phyloP scores from a whole-genome alignment of 2,113 vertebrate genomes.

The Odontesthes bonariensis region DNA sequence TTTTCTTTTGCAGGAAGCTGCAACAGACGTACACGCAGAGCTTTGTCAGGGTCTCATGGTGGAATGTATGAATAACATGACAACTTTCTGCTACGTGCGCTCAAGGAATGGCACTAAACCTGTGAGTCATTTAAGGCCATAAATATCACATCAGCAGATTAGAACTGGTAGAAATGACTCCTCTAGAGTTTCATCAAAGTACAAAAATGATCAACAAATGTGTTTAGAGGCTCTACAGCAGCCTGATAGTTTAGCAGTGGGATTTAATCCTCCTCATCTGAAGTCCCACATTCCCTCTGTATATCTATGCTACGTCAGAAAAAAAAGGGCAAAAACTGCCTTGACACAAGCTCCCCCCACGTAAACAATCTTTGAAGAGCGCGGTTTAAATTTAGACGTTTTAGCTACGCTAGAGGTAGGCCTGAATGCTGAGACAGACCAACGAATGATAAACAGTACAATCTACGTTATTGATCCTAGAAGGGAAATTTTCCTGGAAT shows the following conservation, averaged over 20 bases:
- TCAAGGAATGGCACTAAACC: neutral
- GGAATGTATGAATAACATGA: too few relatives aligned
- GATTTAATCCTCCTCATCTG: neutral
- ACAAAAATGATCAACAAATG: neutral
- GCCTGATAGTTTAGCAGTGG: neutral
- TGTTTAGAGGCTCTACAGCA: neutral
- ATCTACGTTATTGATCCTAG: too few relatives aligned
- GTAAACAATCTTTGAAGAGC: too few relatives aligned
- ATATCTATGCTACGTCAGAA: neutral
- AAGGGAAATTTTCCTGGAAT: too few relatives aligned
- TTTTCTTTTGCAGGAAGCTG: neutral
- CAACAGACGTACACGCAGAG: too few relatives aligned
- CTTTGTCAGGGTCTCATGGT: too few relatives aligned
- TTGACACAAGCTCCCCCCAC: too few relatives aligned
- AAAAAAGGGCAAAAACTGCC: neutral
- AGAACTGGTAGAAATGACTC: neutral
- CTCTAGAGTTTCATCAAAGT: neutral
- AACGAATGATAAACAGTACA: neutral
- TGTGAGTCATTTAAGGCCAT: neutral
- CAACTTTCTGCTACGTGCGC: too few relatives aligned
- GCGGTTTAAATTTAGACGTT: too few relatives aligned
- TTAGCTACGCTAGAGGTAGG: too few relatives aligned
- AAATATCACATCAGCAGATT: neutral
- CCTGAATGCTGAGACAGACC: neutral
- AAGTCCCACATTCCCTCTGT: neutral